Evolutionary conservation across 2,797 vertebrate species (phyloP).

Genomic region (Chelmon rostratus): DNA sequence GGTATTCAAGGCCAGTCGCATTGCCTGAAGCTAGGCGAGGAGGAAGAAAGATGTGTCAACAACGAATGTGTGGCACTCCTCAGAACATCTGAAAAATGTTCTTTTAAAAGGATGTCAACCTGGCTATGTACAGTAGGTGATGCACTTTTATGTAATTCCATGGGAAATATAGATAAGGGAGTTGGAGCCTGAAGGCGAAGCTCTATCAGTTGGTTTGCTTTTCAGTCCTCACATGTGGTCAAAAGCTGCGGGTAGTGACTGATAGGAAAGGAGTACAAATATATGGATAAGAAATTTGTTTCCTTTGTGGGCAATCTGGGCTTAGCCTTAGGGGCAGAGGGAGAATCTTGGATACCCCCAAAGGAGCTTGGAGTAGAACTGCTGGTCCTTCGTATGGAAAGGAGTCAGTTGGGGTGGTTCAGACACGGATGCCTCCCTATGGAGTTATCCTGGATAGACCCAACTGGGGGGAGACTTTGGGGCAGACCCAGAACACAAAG

Average conservation of each 20-base stretch:
- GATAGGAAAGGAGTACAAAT: neutral
- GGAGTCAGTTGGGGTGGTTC: neutral
- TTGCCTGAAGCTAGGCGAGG: conserved; percentile 37
- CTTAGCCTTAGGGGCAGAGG: neutral
- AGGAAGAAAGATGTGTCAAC: conserved; percentile 35
- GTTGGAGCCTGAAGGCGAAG: conserved; percentile 10
- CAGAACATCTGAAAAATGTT: conserved; percentile 28
- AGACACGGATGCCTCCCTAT: neutral
- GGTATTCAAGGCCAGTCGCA: conserved; percentile 22
- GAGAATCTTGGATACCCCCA: neutral
- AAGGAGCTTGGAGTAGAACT: neutral
- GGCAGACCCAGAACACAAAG: too few species aligned
- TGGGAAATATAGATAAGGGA: conserved; percentile 23
- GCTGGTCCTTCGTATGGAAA: neutral
- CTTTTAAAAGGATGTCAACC: conserved; percentile 17
- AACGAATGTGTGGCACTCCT: conserved; percentile 13
- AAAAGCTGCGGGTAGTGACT: neutral
- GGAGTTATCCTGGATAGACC: conserved; percentile 12
- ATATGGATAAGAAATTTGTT: neutral
- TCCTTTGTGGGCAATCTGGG: conserved; percentile 2
- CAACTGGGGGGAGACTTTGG: neutral
- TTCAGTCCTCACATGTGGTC: conserved; percentile 9
- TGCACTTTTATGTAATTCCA: conserved; percentile 17
- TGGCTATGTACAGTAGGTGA: conserved; percentile 27
- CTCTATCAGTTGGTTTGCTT: conserved; percentile 15